These are phyloP conservation scores for Automeris io DNA, from an alignment of 2,888 invertebrate genomes.

Conservation along the genomic window DNA sequence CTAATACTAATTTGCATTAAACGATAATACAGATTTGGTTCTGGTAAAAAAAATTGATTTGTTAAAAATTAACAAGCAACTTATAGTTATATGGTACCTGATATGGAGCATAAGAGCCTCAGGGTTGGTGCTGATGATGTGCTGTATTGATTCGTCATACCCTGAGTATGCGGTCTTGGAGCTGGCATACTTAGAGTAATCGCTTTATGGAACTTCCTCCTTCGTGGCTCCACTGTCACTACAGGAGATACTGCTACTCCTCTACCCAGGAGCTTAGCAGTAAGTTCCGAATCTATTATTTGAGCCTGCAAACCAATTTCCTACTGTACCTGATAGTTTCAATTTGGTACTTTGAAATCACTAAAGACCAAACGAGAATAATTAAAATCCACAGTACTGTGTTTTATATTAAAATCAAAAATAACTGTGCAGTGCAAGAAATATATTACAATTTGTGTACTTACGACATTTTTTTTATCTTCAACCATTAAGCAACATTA, in stretches of 20 bases:
- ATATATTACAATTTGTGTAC: constrained; percentile 10
- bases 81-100: constrained; percentile 81
- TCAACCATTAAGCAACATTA: neutral
- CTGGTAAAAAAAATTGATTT: neutral
- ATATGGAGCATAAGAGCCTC: constrained; percentile 96
- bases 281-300: constrained; percentile 97
- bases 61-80: constrained; percentile 6
- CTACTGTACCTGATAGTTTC: constrained; percentile 8
- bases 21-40: constrained; percentile 3
- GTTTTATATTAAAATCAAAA: constrained; percentile 13
- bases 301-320: constrained; percentile 85
- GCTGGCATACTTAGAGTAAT: constrained; percentile 99
- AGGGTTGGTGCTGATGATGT: constrained; percentile 96
- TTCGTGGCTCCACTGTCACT: constrained; percentile 98
- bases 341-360: constrained; percentile 12
- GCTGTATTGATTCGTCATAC: constrained; percentile 98
- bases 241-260: constrained; percentile 99
- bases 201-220: constrained; percentile 99
- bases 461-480: constrained; percentile 11
- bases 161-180: constrained; percentile 96
- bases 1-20: no score
- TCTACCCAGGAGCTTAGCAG: constrained; percentile 97
- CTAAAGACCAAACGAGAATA: constrained; percentile 62
- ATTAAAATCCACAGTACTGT: constrained; percentile 26
- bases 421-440: constrained; percentile 19